phyloP scores from a whole-genome alignment of 37 sponge, comb jelly and placozoan genomes.

The Beroe forskalii region DNA sequence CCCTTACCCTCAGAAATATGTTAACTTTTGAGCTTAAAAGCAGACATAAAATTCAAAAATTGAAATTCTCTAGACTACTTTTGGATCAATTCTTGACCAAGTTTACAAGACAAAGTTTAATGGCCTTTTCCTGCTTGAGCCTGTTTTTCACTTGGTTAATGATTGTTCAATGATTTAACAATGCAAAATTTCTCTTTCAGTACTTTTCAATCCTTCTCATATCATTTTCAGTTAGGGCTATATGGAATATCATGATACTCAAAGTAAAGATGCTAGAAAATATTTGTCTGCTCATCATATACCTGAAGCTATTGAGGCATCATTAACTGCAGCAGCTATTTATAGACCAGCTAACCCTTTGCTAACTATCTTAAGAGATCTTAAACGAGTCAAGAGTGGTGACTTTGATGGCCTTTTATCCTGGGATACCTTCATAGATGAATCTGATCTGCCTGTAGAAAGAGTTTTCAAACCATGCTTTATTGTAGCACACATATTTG shows the following conservation, averaged over 20 bases:
- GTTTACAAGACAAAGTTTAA: too few species aligned
- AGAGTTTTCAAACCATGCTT: conserved; percentile 41
- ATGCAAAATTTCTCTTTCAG: too few species aligned
- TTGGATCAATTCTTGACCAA: too few species aligned
- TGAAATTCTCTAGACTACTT: too few species aligned
- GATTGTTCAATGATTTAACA: too few species aligned
- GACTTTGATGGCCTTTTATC: background rate
- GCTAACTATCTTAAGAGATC: background rate
- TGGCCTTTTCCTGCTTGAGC: too few species aligned
- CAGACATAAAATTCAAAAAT: too few species aligned
- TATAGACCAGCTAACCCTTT: conserved; percentile 1
- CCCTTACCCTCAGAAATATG: too few species aligned
- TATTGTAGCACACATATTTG: conserved; percentile 42
- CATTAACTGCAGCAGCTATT: background rate
- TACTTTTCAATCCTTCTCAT: too few species aligned
- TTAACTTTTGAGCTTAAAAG: too few species aligned
- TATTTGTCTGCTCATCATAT: conserved; percentile 5
- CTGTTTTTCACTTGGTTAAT: too few species aligned
- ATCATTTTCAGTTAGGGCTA: too few species aligned
- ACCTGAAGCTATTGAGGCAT: conserved; percentile 20
- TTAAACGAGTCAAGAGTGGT: background rate
- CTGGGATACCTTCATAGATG: conserved; percentile 46
- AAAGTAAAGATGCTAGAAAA: background rate
- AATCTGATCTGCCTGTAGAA: background rate
- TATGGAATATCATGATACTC: background rate